Base-by-base conservation (phyloP, 64 coral and sea anemone genomes). In the Pocillopora verrucosa region DNA sequence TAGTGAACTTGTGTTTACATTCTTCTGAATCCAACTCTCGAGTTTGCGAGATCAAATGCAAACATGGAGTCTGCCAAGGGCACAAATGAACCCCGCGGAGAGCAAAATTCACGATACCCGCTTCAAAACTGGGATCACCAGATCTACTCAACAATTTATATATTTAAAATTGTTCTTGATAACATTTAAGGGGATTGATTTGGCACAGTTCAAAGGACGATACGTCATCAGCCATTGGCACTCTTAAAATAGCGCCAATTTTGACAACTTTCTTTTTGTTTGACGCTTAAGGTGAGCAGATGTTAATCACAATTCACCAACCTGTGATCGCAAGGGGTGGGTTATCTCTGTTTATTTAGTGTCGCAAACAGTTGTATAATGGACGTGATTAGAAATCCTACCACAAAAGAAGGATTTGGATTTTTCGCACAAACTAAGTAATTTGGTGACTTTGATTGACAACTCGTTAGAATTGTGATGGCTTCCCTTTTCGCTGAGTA, bases 261-360 rank as follows among this genome's bases (percentile, higher is more conserved):
- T 67, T 83, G 80, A 83, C 61, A 83, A 34, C 64, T 72, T 70
- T 65, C 37, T 20, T 38, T 72, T 83, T 83, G 67, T 13, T 56
- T 26, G 68, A 72, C 17, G 36, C 30, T 11, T 57, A 10, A 35
- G 61, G 17, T 37, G 41, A 3, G 19, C 82, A 68, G 37, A 61
- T 83, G 80, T 17, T 83, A 51, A 85, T 58, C 36, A 35, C 16
- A 72, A 51, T 51, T 51, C 41, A 51, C 41, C 58, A 9, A 45
- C 25, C 58, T 25, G 67, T 20, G 67, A 20, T 12, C 22, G 82
- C 25, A 41, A 63, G 82, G 56, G 82, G 82, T 72, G 82, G 69
- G 9, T 57, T 51, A 85, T 37, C 61, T 30, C 1, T 72, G 65
- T 85, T 83, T 81, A 24, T 60, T 59, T 83, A 83, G 60, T 63